Evolutionary conservation across 2,797 vertebrate species (phyloP), one percentile per base, ranked within the genome.

Genomic region (Microcaecilia unicolor): DNA sequence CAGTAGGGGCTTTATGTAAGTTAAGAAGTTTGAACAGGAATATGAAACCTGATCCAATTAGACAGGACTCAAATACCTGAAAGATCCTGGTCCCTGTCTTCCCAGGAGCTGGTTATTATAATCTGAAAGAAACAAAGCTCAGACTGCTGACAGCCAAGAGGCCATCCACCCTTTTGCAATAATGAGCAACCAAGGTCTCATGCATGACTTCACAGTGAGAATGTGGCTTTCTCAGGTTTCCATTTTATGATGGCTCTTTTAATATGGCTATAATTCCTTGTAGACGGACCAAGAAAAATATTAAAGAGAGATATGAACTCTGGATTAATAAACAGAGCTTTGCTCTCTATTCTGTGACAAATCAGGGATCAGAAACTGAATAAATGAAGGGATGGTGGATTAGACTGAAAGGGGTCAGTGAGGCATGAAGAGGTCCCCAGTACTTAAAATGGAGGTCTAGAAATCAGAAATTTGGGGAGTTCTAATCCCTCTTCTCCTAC

Each of bases 171-270:
- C 67, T 58, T n/a, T 64, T 71, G 55, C 67, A 72, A 70, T 61
- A 76, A 62, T 72, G 66, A 65, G 51, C 42, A 49, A 61, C 49
- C 71, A 60, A 54, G 57, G 48, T 58, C 58, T 74, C 59, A 69
- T 61, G 72, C 67, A 62, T 72, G 67, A 58, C 62, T 69, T 67
- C 58, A 64, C 53, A 42, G 38, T 5, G 63, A 69, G 64, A 71
- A 70, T 72, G 60, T 28, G 42, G 55, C 33, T 53, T 58, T 65
- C 51, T 36, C 64, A 8, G 51, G 55, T 76, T 78, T 70, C 73
- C 70, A 60, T 64, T 64, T 62, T 66, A 46, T 64, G 67, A 57
- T 53, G 43, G 36, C 58, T 62, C 56, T 43, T n/a, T 45, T 45
- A n/a, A n/a, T n/a, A n/a, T n/a, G n/a, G n/a, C n/a, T n/a, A n/a